phyloP scores from a whole-genome alignment of 2,888 invertebrate genomes.

The Prostheceraeus crozeri region DNA sequence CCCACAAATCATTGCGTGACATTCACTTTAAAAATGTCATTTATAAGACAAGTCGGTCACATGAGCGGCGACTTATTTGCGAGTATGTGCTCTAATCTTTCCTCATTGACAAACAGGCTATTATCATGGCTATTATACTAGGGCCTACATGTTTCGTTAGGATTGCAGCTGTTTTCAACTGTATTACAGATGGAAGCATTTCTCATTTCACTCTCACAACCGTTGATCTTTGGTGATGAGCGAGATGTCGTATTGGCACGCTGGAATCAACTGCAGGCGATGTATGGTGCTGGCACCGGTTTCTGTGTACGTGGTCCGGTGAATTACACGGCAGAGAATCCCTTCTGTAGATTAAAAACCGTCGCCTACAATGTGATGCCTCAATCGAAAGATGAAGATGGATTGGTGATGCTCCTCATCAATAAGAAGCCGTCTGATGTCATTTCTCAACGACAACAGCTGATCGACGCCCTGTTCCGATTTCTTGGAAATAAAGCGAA shows the following conservation, averaged over 20 bases:
- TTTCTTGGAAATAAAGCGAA: slow-evolving; percentile 74
- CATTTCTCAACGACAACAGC: slow-evolving; percentile 67
- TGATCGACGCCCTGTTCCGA: slow-evolving; percentile 50
- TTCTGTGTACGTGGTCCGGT: slow-evolving; percentile 64
- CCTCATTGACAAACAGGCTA: too few species aligned
- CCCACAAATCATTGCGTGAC: too few species aligned
- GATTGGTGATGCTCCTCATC: slow-evolving; percentile 75
- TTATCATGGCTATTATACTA: too few species aligned
- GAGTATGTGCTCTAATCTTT: too few species aligned
- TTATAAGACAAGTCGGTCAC: too few species aligned
- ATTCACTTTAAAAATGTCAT: too few species aligned
- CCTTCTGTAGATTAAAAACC: slow-evolving; percentile 83
- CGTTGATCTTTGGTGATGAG: slow-evolving; percentile 78
- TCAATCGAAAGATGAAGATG: slow-evolving; percentile 78
- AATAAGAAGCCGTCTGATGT: slow-evolving; percentile 74
- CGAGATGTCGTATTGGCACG: slow-evolving; percentile 82
- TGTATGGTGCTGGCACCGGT: slow-evolving; percentile 61
- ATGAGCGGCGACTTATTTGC: too few species aligned
- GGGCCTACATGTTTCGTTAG: too few species aligned
- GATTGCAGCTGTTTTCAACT: too few species aligned
- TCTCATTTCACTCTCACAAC: slow-evolving; percentile 55
- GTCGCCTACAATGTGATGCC: slow-evolving; percentile 84
- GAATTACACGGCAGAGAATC: slow-evolving; percentile 77
- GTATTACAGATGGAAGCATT: too few species aligned
- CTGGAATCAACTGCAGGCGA: slow-evolving; percentile 78